These are phyloP conservation scores for Ectropis grisescens DNA, from an alignment of 1,140 invertebrate species.

Conservation along the genomic window DNA sequence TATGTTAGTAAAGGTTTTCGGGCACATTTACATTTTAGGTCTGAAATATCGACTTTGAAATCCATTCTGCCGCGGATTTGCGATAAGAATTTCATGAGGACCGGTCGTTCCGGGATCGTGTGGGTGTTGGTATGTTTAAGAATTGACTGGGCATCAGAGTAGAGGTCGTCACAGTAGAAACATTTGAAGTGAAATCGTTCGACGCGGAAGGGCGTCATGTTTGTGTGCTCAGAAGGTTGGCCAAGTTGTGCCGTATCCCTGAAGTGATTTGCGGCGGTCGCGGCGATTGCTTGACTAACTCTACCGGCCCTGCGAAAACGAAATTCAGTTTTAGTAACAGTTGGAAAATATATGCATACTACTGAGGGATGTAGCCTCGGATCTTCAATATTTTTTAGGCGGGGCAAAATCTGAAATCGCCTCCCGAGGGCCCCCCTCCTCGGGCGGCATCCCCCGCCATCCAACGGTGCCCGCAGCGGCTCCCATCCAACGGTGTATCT, in stretches of 20 bases:
- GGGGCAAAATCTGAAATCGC: too few species aligned
- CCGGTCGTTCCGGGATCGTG: constrained; percentile 29
- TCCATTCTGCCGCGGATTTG: constrained; percentile 53
- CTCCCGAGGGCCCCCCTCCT: too few species aligned
- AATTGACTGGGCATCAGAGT: constrained; percentile 44
- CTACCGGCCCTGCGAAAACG: too few species aligned
- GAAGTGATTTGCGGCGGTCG: constrained; percentile 66
- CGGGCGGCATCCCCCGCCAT: too few species aligned
- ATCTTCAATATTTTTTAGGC: too few species aligned
- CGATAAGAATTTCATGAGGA: constrained; percentile 38
- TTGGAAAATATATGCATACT: too few species aligned
- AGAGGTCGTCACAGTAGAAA: constrained; percentile 55
- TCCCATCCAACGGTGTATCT: too few species aligned
- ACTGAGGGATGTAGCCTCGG: too few species aligned
- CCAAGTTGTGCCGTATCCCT: constrained; percentile 53
- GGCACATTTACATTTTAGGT: constrained; percentile 44
- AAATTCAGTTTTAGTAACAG: too few species aligned
- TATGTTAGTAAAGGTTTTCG: constrained; percentile 38
- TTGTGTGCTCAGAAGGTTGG: constrained; percentile 44
- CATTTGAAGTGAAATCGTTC: constrained; percentile 60
- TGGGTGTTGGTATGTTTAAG: constrained; percentile 39
- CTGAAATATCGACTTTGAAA: constrained; percentile 57
- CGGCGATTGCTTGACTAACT: too few species aligned
- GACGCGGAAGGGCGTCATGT: constrained; percentile 54
- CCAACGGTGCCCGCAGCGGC: too few species aligned